Evolutionary conservation across 35 echinoderm and acorn worm species (phyloP).

Genomic region (Stichopus chloronotus): DNA sequence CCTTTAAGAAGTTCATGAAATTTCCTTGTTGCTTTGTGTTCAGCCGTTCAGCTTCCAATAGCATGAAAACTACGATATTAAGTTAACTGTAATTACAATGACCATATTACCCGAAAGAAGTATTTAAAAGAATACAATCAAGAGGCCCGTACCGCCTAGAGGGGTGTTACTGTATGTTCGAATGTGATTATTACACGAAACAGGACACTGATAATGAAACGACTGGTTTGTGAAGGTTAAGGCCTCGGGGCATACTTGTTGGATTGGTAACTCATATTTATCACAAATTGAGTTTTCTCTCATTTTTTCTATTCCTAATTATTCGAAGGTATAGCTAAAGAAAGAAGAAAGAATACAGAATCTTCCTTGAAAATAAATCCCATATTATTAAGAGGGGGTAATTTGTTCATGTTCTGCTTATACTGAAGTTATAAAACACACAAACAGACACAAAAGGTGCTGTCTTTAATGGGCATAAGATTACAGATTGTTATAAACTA

Average conservation of each 20-base stretch:
- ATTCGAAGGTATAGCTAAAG: not conserved
- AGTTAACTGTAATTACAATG: conserved; percentile 51
- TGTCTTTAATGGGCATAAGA: not conserved
- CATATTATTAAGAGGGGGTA: conserved; percentile 20
- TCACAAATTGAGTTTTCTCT: conserved; percentile 41
- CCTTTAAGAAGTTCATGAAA: not conserved
- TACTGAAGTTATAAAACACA: not conserved
- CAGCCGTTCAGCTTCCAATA: not conserved
- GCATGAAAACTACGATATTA: not conserved
- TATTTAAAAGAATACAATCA: not conserved
- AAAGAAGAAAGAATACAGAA: not conserved
- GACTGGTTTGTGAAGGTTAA: conserved; percentile 35
- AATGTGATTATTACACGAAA: conserved; percentile 47
- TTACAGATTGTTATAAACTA: not conserved
- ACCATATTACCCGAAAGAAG: not conserved
- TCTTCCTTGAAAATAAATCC: conserved; percentile 9
- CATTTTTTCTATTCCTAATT: conserved; percentile 10
- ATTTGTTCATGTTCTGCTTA: not conserved
- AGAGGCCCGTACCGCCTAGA: not conserved
- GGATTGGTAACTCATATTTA: conserved; percentile 29
- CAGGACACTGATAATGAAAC: conserved; percentile 48
- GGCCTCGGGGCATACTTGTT: conserved; percentile 31
- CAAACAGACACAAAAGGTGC: conserved; percentile 6
- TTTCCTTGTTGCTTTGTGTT: not conserved
- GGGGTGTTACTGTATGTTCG: conserved; percentile 22